These are phyloP conservation scores for Parnassius apollo DNA, from an alignment of 2,888 invertebrate genomes.

Conservation along the genomic window DNA sequence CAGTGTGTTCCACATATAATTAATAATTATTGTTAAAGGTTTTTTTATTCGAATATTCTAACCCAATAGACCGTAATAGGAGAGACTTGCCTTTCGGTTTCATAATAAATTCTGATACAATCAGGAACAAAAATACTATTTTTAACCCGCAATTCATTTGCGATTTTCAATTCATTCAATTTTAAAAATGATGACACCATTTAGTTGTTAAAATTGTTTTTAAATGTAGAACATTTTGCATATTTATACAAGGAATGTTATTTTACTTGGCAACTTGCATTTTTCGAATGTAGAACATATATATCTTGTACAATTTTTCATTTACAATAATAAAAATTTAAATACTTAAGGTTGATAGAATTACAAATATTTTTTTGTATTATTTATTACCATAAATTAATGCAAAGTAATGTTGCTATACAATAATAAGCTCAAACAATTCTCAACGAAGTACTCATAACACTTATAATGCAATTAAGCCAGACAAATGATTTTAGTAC, in stretches of 20 bases:
- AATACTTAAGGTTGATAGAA: not conserved
- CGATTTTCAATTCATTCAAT: no score
- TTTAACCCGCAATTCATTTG: no score
- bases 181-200: not conserved
- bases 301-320: no score
- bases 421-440: constrained; percentile 23
- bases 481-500: constrained; percentile 8
- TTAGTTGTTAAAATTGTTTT: not conserved
- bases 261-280: not conserved
- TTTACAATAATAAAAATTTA: no score
- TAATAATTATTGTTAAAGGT: no score
- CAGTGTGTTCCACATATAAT: no score
- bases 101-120: no score
- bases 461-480: constrained; percentile 25
- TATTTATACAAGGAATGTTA: constrained; percentile 9
- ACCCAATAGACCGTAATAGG: no score
- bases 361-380: constrained; percentile 1
- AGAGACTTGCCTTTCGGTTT: no score
- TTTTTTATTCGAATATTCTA: no score
- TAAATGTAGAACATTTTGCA: not conserved
- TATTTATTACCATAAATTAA: no score
- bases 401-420: not conserved
- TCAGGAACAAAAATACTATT: no score
- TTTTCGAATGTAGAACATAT: not conserved
- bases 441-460: constrained; percentile 8